Percentiles rank a stretch among this genome's conserved stretches.
Evolutionary conservation across 1,140 invertebrate species (phyloP).

Genomic region (Metopolophium dirhodum): DNA sequence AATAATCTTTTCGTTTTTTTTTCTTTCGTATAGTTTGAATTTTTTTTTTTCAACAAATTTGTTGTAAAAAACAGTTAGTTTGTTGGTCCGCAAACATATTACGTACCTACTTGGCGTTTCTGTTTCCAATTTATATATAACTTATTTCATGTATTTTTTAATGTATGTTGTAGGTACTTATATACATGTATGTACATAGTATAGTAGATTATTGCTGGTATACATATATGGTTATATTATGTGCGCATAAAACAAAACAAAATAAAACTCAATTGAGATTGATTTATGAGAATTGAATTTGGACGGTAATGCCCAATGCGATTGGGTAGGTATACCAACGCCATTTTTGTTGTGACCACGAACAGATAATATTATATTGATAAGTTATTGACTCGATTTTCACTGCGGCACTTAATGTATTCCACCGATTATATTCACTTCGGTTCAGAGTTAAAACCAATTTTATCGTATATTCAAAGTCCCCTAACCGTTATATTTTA

Average conservation of each 20-base stretch:
- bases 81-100: background rate
- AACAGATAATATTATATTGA: background rate
- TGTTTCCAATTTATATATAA: background rate
- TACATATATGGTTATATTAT: background rate
- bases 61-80: background rate
- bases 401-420: background rate
- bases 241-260: constrained; percentile 6
- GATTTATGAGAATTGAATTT: constrained; percentile 30
- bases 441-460: background rate
- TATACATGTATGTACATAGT: background rate
- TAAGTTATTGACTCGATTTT: background rate
- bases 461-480: background rate
- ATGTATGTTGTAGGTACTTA: background rate
- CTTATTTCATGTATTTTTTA: background rate
- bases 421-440: background rate
- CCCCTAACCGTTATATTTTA: background rate
- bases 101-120: background rate
- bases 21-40: background rate
- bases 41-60: background rate
- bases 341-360: background rate
- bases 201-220: background rate
- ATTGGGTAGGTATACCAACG: background rate
- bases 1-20: background rate
- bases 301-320: background rate
- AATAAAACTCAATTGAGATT: background rate